Conservation (phyloP, 2,113 vertebrate genomes). For the Orthochromis indermauri region DNA sequence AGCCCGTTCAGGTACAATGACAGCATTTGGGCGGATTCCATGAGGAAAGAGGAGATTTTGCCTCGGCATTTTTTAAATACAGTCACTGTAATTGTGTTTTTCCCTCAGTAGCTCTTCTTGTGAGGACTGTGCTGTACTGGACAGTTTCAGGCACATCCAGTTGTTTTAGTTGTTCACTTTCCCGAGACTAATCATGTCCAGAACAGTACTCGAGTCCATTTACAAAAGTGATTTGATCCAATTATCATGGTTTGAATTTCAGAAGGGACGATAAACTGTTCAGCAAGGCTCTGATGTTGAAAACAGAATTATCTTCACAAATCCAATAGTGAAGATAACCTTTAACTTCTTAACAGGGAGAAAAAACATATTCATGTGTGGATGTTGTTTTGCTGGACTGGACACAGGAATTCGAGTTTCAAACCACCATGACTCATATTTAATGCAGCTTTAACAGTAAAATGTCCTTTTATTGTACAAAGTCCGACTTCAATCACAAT, state of each 20-base stretch:
- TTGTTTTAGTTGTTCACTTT: background rate
- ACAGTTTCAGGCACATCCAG: background rate
- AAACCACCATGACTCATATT: background rate
- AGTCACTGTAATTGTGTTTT: background rate
- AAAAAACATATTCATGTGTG: background rate
- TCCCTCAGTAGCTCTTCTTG: background rate
- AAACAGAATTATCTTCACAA: background rate
- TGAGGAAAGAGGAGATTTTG: background rate
- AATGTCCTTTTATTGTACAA: background rate
- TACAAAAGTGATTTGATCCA: constrained; percentile 1
- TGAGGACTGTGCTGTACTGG: background rate
- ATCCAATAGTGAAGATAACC: background rate
- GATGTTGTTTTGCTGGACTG: background rate
- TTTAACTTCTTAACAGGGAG: background rate
- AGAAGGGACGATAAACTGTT: background rate
- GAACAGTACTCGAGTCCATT: background rate
- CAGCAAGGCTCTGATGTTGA: background rate
- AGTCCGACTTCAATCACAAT: background rate
- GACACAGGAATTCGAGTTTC: background rate
- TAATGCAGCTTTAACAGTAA: background rate
- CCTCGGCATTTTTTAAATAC: background rate
- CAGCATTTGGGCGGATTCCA: background rate
- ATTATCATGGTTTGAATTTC: constrained; percentile 6
- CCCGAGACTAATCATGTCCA: background rate
- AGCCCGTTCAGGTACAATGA: background rate